Conservation (phyloP, 2,113 vertebrate species). For the Ascaphus truei region DNA sequence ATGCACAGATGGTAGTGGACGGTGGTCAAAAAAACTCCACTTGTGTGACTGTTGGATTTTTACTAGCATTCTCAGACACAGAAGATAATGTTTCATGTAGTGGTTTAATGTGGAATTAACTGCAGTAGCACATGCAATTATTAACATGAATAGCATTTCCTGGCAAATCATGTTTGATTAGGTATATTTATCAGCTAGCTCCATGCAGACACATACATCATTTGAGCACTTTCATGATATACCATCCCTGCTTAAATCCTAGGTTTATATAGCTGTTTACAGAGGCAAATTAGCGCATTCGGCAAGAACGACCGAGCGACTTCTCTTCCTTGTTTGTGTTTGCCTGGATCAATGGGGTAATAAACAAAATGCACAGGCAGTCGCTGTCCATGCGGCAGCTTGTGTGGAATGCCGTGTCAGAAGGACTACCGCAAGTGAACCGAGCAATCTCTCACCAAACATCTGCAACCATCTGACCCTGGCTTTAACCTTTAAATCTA, state of each 20-base stretch:
- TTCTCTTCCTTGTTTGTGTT: constrained; percentile 63
- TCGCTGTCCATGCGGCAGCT: constrained; percentile 69
- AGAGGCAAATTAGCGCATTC: constrained; percentile 3
- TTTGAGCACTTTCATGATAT: not conserved
- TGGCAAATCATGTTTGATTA: not conserved
- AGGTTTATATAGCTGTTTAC: constrained; percentile 21
- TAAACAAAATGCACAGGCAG: constrained; percentile 63
- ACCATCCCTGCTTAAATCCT: not conserved
- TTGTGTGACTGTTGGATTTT: too few relatives aligned
- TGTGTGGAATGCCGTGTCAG: constrained; percentile 75
- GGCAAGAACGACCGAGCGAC: constrained; percentile 27
- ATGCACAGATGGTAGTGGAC: constrained; percentile 21
- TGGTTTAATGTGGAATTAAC: not conserved
- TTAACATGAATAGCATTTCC: not conserved
- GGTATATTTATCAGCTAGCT: not conserved
- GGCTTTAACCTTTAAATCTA: constrained; percentile 99
- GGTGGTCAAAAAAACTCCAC: too few relatives aligned
- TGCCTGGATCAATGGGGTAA: constrained; percentile 68
- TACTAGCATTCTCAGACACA: too few relatives aligned
- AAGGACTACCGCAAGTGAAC: constrained; percentile 71
- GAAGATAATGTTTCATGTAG: too few relatives aligned
- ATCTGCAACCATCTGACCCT: constrained; percentile 85
- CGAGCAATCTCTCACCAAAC: constrained; percentile 80
- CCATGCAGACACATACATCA: constrained; percentile 7
- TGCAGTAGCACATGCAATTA: not conserved